Evolutionary conservation across 2,888 invertebrate species (phyloP), one percentile per base, ranked within the genome.

Genomic region (Noctua pronuba): DNA sequence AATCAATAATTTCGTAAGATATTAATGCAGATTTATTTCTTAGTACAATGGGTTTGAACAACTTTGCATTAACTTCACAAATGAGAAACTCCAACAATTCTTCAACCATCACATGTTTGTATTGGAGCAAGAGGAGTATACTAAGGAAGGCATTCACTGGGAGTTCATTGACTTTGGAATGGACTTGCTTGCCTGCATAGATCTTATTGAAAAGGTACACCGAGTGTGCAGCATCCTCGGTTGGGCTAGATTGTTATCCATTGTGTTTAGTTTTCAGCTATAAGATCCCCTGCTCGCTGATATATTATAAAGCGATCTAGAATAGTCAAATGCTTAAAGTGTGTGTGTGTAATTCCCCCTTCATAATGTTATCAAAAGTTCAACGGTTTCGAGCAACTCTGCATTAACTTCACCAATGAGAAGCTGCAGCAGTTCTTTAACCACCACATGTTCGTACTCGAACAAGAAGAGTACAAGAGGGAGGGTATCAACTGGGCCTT

Each of bases 21-120:
- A 93, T 92, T 95, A 95, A 96, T 93, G 84, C 85, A 83, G 83
- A 92, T 94, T 95, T 94, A 92, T 94, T 94, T 92, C 94, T 92
- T 97, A 99, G 99, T 99, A 97, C 97, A 99, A 99, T 97, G 99
- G 99, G 96, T 99, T 99, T 97, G 99, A 99, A 97, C 99, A 99
- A 98, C 98, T 99, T 97, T 99, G 99, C 98, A 99, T 99, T 98
- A 99, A 99, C 98, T 99, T 99, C 97, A 99, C 99, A 96, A 99
- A 99, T 97, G 99, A 99, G 97, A 99, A 99, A 97, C 98, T 99
- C 91, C 99, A 99, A 97, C 99, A 99, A 97, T 99, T 99, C 98
- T 99, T 99, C 98, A 99, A 99, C 97, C 99, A 99, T 97, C 98
- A 99, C 98, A 99, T 99, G 99, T 99, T 99, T 97, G 99, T 99